Conservation (phyloP, 2,888 invertebrate species). For the Lumbricus terrestris region DNA sequence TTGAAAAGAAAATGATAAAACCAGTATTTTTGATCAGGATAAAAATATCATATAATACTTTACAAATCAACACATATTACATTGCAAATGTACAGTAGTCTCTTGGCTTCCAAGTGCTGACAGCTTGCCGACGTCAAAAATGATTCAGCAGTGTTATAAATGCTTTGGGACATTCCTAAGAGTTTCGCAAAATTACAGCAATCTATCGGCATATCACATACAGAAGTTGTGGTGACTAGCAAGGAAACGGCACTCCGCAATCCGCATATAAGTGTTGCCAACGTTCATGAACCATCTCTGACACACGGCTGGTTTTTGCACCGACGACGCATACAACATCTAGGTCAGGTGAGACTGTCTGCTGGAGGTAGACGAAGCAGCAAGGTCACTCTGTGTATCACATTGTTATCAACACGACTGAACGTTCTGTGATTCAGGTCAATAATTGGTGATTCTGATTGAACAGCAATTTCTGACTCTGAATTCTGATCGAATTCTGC, state of each 20-base stretch:
- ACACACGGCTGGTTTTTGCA: not conserved
- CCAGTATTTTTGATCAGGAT: not conserved
- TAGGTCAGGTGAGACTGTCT: not conserved
- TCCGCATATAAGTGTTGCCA: not conserved
- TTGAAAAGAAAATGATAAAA: not conserved
- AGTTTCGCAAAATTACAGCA: slow-evolving; percentile 3
- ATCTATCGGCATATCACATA: slow-evolving; percentile 7
- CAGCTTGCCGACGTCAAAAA: not conserved
- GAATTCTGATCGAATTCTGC: not conserved
- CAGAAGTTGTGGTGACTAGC: slow-evolving; percentile 7
- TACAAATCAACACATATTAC: not conserved
- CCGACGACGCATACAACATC: not conserved
- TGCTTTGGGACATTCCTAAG: not conserved
- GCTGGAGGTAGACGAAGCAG: slow-evolving; percentile 5
- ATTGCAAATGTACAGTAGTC: not conserved
- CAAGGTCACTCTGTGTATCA: not conserved
- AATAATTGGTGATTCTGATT: not conserved
- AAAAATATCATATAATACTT: slow-evolving; percentile 10
- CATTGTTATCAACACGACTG: not conserved
- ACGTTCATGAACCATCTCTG: not conserved
- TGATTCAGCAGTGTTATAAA: not conserved
- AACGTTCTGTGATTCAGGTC: not conserved
- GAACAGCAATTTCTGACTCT: not conserved
- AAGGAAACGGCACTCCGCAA: not conserved
- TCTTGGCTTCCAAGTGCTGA: not conserved